These are phyloP conservation scores for Drosophila atroscutellata DNA, from an alignment of 2,888 invertebrate genomes.

Conservation along the genomic window DNA sequence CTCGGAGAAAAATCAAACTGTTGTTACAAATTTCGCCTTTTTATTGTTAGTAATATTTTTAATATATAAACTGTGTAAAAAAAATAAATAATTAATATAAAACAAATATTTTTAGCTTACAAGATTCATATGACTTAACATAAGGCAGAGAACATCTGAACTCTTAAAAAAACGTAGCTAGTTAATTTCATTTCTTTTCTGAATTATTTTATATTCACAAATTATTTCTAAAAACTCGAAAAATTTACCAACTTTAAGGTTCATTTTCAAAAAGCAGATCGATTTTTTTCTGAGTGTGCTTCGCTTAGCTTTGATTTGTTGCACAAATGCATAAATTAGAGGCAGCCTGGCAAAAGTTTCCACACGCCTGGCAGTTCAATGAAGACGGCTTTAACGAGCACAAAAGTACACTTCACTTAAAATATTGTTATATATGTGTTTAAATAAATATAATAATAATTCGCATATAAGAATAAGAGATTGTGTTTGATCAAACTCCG, in stretches of 20 bases:
- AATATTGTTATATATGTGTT: background rate
- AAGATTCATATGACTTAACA: too few species aligned
- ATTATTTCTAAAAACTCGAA: too few species aligned
- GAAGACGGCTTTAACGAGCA: background rate
- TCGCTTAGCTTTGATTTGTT: slow-evolving; percentile 8
- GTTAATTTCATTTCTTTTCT: too few species aligned
- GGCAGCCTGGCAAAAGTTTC: slow-evolving; percentile 24
- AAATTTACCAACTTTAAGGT: too few species aligned
- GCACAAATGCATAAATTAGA: slow-evolving; percentile 50
- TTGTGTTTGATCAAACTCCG: background rate
- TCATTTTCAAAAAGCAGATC: too few species aligned
- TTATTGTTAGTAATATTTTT: too few species aligned
- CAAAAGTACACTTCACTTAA: background rate
- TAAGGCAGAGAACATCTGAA: too few species aligned
- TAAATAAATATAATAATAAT: background rate
- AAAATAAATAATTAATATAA: too few species aligned
- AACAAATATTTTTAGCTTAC: too few species aligned
- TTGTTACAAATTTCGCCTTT: background rate
- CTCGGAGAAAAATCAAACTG: background rate
- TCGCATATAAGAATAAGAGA: background rate
- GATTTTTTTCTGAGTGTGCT: background rate
- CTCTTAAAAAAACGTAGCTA: too few species aligned
- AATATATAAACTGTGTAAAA: too few species aligned
- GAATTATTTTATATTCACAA: too few species aligned
- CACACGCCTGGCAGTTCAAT: background rate